Conservation (phyloP, 2,888 invertebrate genomes). For the Torymus aiolomorphi region DNA sequence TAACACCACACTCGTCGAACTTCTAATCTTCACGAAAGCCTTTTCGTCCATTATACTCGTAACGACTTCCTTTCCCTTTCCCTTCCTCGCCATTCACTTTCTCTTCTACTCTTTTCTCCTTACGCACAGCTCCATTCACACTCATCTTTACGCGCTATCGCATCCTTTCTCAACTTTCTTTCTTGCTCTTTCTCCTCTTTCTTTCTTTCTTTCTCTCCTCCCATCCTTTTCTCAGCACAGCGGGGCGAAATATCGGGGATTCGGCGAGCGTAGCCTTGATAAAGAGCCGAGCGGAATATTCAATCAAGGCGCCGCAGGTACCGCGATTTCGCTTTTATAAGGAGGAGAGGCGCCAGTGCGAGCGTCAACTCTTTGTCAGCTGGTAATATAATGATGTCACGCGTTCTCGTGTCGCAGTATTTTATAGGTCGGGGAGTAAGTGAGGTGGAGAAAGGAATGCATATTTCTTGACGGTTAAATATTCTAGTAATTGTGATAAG, state of each 20-base stretch:
- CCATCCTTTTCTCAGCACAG: background rate
- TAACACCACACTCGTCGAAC: too few relatives aligned
- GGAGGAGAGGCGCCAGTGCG: slow-evolving; percentile 25
- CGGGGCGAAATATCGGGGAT: slow-evolving; percentile 66
- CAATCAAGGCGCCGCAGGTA: slow-evolving; percentile 64
- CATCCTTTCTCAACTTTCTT: slow-evolving; percentile 1
- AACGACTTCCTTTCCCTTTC: background rate
- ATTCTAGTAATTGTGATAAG: too few relatives aligned
- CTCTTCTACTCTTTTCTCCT: background rate
- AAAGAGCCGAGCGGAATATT: slow-evolving; percentile 73
- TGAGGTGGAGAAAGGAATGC: too few relatives aligned
- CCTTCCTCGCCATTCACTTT: background rate
- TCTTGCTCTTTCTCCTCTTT: background rate
- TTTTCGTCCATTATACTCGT: background rate
- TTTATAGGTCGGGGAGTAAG: too few relatives aligned
- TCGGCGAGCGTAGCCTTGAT: slow-evolving; percentile 69
- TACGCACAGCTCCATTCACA: background rate
- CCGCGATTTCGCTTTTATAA: background rate
- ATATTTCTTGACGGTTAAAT: too few relatives aligned
- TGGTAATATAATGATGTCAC: background rate
- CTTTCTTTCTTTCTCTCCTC: slow-evolving; percentile 7
- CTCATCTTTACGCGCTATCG: slow-evolving; percentile 11
- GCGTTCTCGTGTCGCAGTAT: too few relatives aligned
- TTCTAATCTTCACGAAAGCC: too few relatives aligned
- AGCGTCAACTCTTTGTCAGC: background rate